Conservation (phyloP, 2,113 vertebrate species). For the Onychostoma macrolepis region DNA sequence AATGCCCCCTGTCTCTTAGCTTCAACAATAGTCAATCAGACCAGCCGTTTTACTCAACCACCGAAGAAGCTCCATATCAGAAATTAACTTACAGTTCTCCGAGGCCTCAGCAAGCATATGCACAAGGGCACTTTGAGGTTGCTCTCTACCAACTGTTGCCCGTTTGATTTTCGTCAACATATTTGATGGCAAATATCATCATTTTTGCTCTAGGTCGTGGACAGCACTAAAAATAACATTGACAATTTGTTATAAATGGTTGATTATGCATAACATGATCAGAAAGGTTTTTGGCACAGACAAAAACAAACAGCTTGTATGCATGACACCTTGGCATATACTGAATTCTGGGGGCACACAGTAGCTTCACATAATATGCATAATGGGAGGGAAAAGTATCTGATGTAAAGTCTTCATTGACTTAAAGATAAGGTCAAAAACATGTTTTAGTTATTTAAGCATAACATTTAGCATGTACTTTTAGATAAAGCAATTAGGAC, state of each 20-base stretch:
- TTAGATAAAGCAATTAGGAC: neutral
- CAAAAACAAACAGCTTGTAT: constrained; percentile 32
- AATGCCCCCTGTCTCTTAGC: constrained; percentile 62
- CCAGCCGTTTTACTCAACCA: constrained; percentile 47
- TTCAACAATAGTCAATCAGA: constrained; percentile 59
- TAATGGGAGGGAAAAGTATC: neutral
- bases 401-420: neutral
- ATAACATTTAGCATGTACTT: neutral
- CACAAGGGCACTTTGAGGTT: constrained; percentile 33
- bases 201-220: constrained; percentile 4
- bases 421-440: neutral
- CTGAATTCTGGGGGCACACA: neutral
- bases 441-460: neutral
- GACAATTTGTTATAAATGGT: neutral
- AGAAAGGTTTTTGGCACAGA: constrained; percentile 4
- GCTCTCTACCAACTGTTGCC: constrained; percentile 61
- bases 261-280: constrained; percentile 10
- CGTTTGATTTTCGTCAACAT: neutral
- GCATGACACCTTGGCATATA: constrained; percentile 10
- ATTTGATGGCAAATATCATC: constrained; percentile 9
- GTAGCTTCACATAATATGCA: neutral
- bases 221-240: neutral
- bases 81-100: constrained; percentile 34
- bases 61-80: constrained; percentile 54
- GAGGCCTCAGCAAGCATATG: neutral